Evolutionary conservation across 2,113 vertebrate species (phyloP).

Genomic region (Menura novaehollandiae): DNA sequence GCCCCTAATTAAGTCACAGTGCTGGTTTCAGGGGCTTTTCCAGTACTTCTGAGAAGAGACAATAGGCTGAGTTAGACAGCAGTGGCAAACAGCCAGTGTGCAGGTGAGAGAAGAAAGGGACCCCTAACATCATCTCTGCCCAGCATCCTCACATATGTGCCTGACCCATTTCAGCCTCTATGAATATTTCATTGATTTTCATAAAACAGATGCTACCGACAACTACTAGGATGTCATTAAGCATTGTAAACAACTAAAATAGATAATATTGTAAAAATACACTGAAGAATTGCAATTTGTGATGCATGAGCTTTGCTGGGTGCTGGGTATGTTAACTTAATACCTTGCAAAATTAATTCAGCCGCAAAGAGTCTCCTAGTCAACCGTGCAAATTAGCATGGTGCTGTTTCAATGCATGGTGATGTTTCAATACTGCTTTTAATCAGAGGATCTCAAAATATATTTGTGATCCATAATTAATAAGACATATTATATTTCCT

Average conservation of each 20-base stretch:
- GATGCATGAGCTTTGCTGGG: background rate
- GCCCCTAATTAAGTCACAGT: background rate
- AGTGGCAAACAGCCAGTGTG: background rate
- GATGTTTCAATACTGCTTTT: background rate
- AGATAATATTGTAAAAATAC: background rate
- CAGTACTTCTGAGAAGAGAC: background rate
- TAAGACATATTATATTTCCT: background rate
- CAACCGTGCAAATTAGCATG: background rate
- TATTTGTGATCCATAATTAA: background rate
- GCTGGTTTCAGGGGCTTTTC: background rate
- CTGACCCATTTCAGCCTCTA: background rate
- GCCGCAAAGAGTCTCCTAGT: background rate
- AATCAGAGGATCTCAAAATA: background rate
- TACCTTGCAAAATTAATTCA: constrained; percentile 31
- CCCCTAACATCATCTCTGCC: background rate
- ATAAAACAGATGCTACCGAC: background rate
- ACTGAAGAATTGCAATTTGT: background rate
- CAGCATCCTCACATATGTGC: background rate
- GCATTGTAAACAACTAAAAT: constrained; percentile 8
- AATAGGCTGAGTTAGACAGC: background rate
- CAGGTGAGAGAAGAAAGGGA: constrained; percentile 24
- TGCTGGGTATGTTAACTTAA: background rate
- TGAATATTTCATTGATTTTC: background rate
- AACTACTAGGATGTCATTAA: constrained; percentile 3
- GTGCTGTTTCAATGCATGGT: background rate